These are phyloP conservation scores for Ifrita kowaldi DNA, from an alignment of 2,113 vertebrate species.

Conservation along the genomic window DNA sequence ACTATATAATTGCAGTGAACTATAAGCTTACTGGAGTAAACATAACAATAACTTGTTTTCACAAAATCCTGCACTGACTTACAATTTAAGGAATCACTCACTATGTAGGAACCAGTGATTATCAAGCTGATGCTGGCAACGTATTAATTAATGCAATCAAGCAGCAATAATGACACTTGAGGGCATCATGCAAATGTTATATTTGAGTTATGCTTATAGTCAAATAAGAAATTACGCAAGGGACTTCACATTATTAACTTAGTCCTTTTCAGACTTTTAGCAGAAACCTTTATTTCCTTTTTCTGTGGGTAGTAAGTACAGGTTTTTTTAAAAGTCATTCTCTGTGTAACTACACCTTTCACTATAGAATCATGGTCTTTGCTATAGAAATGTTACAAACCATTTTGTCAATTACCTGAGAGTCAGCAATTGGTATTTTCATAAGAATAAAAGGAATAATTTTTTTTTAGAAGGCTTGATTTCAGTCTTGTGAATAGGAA, in stretches of 20 bases:
- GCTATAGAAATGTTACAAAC: slow-evolving; percentile 22
- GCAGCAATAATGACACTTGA: slow-evolving; percentile 20
- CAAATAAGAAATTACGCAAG: neutral
- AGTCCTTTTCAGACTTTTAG: neutral
- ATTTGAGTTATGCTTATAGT: slow-evolving; percentile 33
- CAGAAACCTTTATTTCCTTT: neutral
- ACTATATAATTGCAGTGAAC: neutral
- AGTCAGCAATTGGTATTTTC: neutral
- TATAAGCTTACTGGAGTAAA: neutral
- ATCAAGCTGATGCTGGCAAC: neutral
- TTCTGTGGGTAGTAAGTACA: neutral
- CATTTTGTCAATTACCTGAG: slow-evolving; percentile 45
- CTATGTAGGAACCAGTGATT: neutral
- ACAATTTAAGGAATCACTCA: neutral
- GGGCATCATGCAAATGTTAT: neutral
- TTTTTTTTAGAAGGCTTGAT: slow-evolving; percentile 3
- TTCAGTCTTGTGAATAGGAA: slow-evolving; percentile 21
- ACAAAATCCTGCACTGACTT: neutral
- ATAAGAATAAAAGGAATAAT: neutral
- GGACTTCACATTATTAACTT: neutral
- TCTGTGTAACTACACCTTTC: neutral
- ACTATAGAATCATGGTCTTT: slow-evolving; percentile 33
- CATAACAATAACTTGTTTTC: neutral
- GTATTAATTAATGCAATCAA: slow-evolving; percentile 43
- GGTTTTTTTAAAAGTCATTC: neutral